phyloP scores from a whole-genome alignment of 2,797 vertebrate genomes.

The Capromys pilorides region DNA sequence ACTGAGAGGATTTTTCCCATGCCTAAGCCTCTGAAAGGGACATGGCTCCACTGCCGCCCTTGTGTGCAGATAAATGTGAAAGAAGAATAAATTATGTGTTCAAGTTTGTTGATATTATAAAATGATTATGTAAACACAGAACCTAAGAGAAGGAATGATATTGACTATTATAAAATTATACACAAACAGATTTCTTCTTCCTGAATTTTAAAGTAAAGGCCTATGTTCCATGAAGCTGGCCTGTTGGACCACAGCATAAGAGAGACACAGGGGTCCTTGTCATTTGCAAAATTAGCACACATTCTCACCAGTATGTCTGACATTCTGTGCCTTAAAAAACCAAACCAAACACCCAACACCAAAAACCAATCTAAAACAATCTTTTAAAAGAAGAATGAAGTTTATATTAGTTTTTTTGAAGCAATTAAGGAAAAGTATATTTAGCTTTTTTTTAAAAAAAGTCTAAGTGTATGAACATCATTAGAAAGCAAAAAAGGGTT shows the following conservation, averaged over 20 bases:
- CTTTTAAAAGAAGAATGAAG: background rate
- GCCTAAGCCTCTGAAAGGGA: background rate
- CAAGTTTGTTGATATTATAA: background rate
- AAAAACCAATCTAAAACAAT: background rate
- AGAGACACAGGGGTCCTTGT: background rate
- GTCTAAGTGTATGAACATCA: background rate
- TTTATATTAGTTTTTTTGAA: background rate
- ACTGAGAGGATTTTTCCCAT: constrained; percentile 34
- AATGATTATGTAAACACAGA: background rate
- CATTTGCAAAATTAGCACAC: constrained; percentile 24
- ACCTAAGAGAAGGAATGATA: background rate
- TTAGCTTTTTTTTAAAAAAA: background rate
- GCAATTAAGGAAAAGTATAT: background rate
- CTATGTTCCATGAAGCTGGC: background rate
- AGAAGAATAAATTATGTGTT: background rate
- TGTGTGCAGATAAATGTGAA: background rate
- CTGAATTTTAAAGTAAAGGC: background rate
- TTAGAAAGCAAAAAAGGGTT: background rate
- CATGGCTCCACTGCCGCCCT: background rate
- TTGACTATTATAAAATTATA: background rate
- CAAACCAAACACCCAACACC: background rate
- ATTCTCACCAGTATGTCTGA: background rate
- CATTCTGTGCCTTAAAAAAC: background rate
- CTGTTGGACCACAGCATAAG: constrained; percentile 20
- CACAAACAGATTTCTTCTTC: background rate